Conservation (phyloP, 2,113 vertebrate species). For the Ammospiza nelsoni region DNA sequence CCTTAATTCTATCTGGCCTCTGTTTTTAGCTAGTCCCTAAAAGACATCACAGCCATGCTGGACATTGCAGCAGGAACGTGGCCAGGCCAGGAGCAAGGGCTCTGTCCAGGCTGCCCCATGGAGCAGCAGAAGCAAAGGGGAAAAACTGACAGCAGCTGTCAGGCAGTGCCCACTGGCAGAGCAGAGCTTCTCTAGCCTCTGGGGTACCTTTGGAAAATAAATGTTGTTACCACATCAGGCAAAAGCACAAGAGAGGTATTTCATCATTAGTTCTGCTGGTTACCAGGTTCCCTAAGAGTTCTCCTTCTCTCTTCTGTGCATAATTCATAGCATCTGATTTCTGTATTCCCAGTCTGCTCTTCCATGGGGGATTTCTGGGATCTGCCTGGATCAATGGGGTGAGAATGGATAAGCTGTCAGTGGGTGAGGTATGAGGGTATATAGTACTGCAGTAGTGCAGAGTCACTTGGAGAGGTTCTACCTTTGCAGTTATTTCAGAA, state of each 20-base stretch:
- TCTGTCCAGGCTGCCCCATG: background rate
- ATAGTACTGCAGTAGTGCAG: background rate
- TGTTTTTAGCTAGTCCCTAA: background rate
- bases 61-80: accelerated
- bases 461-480: background rate
- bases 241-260: background rate
- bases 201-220: background rate
- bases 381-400: background rate
- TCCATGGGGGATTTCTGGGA: background rate
- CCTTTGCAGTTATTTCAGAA: background rate
- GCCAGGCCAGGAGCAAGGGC: background rate
- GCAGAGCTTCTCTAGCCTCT: background rate
- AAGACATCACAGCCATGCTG: background rate
- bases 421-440: background rate
- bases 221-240: background rate
- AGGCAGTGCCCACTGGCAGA: background rate
- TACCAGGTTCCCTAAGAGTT: background rate
- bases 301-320: background rate
- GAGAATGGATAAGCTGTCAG: background rate
- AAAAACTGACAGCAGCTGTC: background rate
- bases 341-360: background rate
- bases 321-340: background rate
- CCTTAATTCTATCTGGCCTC: background rate
- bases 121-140: background rate
- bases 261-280: background rate